These are phyloP conservation scores for Melanostoma scalare DNA, from an alignment of 2,888 invertebrate species.

Conservation along the genomic window DNA sequence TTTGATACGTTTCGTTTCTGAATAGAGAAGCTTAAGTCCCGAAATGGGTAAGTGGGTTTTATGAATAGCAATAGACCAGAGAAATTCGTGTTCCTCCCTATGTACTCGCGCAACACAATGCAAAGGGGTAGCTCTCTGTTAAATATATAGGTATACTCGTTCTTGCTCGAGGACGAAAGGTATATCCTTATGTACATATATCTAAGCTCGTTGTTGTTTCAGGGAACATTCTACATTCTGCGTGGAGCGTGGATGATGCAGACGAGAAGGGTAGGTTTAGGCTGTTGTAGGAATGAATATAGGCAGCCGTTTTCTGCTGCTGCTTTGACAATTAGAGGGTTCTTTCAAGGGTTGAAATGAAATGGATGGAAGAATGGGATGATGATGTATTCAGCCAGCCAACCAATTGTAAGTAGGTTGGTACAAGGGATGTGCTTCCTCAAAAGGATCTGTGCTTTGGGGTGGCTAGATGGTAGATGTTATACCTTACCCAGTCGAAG, in stretches of 20 bases:
- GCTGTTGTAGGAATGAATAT: conserved; percentile 33
- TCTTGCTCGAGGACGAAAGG: conserved; percentile 16
- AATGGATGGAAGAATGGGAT: conserved; percentile 62
- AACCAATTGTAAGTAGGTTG: conserved; percentile 73
- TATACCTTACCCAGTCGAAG: conserved; percentile 1
- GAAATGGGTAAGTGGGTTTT: conserved; percentile 73
- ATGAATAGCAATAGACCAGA: conserved; percentile 68
- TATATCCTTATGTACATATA: conserved; percentile 45
- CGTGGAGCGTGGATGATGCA: neutral
- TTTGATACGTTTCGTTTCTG: conserved; percentile 69
- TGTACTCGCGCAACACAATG: conserved; percentile 53
- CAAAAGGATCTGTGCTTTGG: conserved; percentile 28
- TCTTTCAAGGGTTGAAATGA: conserved; percentile 67
- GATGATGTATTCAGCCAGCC: conserved; percentile 72
- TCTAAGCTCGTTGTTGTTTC: conserved; percentile 71
- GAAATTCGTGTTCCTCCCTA: conserved; percentile 60
- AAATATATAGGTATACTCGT: neutral
- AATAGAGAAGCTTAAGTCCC: conserved; percentile 72
- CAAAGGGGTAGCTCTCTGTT: conserved; percentile 60
- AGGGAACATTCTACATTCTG: conserved; percentile 27
- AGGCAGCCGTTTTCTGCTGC: conserved; percentile 61
- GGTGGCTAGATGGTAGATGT: conserved; percentile 28
- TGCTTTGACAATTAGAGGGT: conserved; percentile 66
- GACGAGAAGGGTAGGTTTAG: conserved; percentile 49
- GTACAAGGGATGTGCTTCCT: conserved; percentile 69